These are phyloP conservation scores for Trachurus trachurus DNA, from an alignment of 2,797 vertebrate species.

Conservation along the genomic window DNA sequence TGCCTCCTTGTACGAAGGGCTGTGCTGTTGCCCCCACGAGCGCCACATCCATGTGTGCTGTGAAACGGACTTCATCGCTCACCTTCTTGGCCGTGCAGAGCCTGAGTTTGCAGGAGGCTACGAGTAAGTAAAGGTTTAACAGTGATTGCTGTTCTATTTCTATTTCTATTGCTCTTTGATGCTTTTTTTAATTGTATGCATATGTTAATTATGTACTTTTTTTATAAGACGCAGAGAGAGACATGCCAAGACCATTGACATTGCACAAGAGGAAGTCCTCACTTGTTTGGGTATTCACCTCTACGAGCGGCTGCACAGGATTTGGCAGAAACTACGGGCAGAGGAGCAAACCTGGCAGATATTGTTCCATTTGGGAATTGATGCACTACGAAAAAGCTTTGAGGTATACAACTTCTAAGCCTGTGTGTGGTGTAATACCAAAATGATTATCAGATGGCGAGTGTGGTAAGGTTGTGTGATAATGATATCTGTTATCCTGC, in stretches of 20 bases:
- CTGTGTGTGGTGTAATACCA: background rate
- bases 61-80: slow-evolving; percentile 97
- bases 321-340: slow-evolving; percentile 97
- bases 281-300: slow-evolving; percentile 98
- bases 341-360: slow-evolving; percentile 99
- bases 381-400: slow-evolving; percentile 96
- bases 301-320: slow-evolving; percentile 95
- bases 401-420: slow-evolving; percentile 85
- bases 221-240: slow-evolving; percentile 91
- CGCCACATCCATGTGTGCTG: slow-evolving; percentile 97
- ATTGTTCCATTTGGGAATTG: slow-evolving; percentile 95
- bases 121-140: slow-evolving; percentile 90
- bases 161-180: background rate
- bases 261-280: slow-evolving; percentile 98
- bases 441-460: background rate
- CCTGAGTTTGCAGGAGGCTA: slow-evolving; percentile 97
- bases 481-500: background rate
- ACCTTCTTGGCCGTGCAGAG: slow-evolving; percentile 95
- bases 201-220: background rate
- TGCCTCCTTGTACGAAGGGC: slow-evolving; percentile 94
- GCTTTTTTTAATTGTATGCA: background rate
- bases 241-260: slow-evolving; percentile 98
- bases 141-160: slow-evolving; percentile 39
- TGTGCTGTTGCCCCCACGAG: slow-evolving; percentile 96
- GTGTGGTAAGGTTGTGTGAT: background rate